These are phyloP conservation scores for Charanyca ferruginea DNA, from an alignment of 2,888 invertebrate species.

Conservation along the genomic window DNA sequence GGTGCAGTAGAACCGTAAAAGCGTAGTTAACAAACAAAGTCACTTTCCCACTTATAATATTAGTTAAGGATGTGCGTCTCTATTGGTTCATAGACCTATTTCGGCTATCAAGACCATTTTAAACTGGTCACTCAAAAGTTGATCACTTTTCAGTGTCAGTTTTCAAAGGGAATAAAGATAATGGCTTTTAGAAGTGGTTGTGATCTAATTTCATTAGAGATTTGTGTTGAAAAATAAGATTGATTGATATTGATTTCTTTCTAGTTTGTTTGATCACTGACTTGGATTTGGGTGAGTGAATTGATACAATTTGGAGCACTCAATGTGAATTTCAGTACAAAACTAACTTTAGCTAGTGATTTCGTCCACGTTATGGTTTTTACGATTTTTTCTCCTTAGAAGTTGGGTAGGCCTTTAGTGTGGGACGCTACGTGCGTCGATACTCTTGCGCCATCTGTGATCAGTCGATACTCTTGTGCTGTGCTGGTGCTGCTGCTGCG, in stretches of 20 bases:
- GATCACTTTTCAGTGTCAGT: slow-evolving; percentile 35
- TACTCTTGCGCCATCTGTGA: too few species aligned
- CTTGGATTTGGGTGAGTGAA: background rate
- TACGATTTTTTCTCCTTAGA: too few species aligned
- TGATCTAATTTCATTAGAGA: slow-evolving; percentile 51
- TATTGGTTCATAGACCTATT: background rate
- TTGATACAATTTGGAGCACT: slow-evolving; percentile 2
- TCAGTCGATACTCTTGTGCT: too few species aligned
- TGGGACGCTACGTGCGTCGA: too few species aligned
- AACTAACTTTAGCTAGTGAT: too few species aligned
- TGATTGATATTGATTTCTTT: slow-evolving; percentile 26
- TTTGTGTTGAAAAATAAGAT: slow-evolving; percentile 49
- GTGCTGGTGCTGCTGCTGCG: too few species aligned
- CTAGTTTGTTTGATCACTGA: slow-evolving; percentile 9
- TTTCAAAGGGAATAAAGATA: slow-evolving; percentile 55
- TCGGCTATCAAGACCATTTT: background rate
- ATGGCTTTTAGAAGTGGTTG: slow-evolving; percentile 25
- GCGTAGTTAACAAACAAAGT: too few species aligned
- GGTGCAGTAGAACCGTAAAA: too few species aligned
- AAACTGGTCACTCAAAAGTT: slow-evolving; percentile 25
- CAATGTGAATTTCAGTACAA: background rate
- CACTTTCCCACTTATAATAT: too few species aligned
- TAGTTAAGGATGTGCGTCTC: too few species aligned
- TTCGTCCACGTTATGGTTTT: too few species aligned
- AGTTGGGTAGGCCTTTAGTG: too few species aligned